phyloP scores from a whole-genome alignment of 2,113 vertebrate genomes.

The Amphilophus citrinellus region DNA sequence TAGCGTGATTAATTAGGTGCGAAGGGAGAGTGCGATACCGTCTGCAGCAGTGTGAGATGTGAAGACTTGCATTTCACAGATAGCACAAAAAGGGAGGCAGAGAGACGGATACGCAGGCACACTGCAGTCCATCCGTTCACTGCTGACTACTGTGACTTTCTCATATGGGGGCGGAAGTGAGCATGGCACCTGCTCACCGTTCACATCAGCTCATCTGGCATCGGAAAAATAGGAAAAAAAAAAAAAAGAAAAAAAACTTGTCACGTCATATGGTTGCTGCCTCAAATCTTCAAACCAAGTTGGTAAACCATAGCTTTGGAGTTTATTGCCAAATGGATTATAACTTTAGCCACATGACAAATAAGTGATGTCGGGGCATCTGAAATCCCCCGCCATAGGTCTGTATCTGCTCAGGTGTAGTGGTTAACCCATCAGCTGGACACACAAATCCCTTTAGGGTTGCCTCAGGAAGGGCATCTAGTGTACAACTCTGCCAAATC shows the following conservation, averaged over 20 bases:
- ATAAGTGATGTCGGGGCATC: neutral
- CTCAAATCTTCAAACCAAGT: neutral
- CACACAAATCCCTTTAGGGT: no score
- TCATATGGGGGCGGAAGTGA: slow-evolving; percentile 48
- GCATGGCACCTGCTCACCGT: slow-evolving; percentile 42
- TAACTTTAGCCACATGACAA: neutral
- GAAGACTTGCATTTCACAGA: slow-evolving; percentile 49
- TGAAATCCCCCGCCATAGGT: no score
- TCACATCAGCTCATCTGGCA: slow-evolving; percentile 36
- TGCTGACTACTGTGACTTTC: slow-evolving; percentile 42
- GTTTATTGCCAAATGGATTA: neutral
- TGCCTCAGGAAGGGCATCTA: neutral
- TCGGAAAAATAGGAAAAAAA: neutral
- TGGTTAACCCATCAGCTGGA: no score
- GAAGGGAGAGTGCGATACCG: slow-evolving; percentile 61
- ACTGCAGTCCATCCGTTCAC: slow-evolving; percentile 30
- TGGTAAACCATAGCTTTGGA: neutral
- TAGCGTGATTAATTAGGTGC: slow-evolving; percentile 73
- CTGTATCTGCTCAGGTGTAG: no score
- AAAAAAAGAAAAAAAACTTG: neutral
- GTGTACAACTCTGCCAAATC: no score
- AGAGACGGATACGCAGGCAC: slow-evolving; percentile 27
- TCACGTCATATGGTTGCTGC: neutral
- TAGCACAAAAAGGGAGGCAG: neutral
- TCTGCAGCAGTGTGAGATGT: slow-evolving; percentile 51